phyloP scores from a whole-genome alignment of 64 coral and sea anemone species.

The Actinia equina region DNA sequence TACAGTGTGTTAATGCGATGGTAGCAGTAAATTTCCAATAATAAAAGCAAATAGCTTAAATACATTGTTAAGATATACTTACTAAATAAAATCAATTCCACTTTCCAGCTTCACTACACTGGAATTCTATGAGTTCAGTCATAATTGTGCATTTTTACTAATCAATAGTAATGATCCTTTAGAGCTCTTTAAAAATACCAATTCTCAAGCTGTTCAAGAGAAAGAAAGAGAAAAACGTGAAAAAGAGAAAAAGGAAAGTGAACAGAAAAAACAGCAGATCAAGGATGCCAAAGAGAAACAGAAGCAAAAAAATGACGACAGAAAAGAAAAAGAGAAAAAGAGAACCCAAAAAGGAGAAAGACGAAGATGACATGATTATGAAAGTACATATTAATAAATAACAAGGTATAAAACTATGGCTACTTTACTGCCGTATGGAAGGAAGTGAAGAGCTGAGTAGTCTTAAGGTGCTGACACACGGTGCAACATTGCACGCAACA shows the following conservation, averaged over 20 bases:
- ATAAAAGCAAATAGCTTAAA: too few species aligned
- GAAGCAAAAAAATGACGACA: constrained; percentile 79
- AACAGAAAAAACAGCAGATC: constrained; percentile 82
- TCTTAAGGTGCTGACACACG: too few species aligned
- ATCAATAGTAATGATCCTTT: not conserved
- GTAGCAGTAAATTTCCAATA: too few species aligned
- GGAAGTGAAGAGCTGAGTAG: too few species aligned
- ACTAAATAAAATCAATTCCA: too few species aligned
- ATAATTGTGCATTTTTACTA: not conserved
- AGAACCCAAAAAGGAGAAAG: constrained; percentile 96
- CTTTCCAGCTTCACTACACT: too few species aligned
- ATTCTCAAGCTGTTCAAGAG: constrained; percentile 69
- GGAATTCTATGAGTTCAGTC: not conserved
- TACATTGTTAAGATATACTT: too few species aligned
- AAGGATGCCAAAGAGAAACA: constrained; percentile 96
- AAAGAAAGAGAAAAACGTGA: constrained; percentile 86
- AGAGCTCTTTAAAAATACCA: constrained; percentile 87
- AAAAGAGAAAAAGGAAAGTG: constrained; percentile 84
- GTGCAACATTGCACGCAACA: too few species aligned
- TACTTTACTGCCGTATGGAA: too few species aligned
- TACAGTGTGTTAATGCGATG: too few species aligned
- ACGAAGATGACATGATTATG: constrained; percentile 20
- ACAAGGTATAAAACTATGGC: too few species aligned
- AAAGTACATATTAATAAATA: too few species aligned
- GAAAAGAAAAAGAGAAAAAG: constrained; percentile 98